phyloP scores from a whole-genome alignment of 2,797 vertebrate genomes.

The Xenentodon cancila region DNA sequence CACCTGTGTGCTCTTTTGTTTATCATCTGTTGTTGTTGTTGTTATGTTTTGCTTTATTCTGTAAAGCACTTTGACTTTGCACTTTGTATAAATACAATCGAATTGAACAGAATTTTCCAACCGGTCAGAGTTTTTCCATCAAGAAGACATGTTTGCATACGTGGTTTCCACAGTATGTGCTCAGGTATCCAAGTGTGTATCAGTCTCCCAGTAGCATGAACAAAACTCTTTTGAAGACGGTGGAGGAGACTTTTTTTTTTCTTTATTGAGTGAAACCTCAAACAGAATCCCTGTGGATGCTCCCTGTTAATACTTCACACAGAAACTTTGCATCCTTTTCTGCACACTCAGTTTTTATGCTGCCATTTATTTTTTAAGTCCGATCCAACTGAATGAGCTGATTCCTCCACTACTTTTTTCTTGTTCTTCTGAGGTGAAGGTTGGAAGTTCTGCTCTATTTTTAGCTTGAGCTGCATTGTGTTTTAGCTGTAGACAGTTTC shows the following conservation, averaged over 20 bases:
- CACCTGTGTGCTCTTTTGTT: too few species aligned
- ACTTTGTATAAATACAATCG: too few species aligned
- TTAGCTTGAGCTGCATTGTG: slow-evolving; percentile 57
- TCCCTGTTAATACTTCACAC: slow-evolving; percentile 42
- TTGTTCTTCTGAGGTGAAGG: slow-evolving; percentile 54
- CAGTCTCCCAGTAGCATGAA: slow-evolving; percentile 26
- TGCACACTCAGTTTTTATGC: slow-evolving; percentile 52
- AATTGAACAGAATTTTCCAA: too few species aligned
- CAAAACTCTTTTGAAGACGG: slow-evolving; percentile 50
- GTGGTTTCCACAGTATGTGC: slow-evolving; percentile 14
- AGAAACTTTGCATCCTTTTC: slow-evolving; percentile 61
- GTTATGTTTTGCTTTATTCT: too few species aligned
- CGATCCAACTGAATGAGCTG: slow-evolving; percentile 52
- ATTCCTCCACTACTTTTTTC: slow-evolving; percentile 30
- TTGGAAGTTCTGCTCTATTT: slow-evolving; percentile 66
- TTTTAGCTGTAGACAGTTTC: slow-evolving; percentile 57
- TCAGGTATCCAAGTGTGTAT: slow-evolving; percentile 36
- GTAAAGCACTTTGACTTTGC: too few species aligned
- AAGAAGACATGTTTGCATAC: slow-evolving; percentile 10
- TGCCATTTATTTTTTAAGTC: slow-evolving; percentile 48
- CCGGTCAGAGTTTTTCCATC: neutral
- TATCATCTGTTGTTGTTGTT: too few species aligned
- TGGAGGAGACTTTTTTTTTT: slow-evolving; percentile 31
- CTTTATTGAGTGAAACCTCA: slow-evolving; percentile 40
- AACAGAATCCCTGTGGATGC: slow-evolving; percentile 44